Evolutionary conservation across 2,888 invertebrate genomes (phyloP), one percentile per base, ranked within the genome.

Genomic region (Caenorhabditis sulstoni): DNA sequence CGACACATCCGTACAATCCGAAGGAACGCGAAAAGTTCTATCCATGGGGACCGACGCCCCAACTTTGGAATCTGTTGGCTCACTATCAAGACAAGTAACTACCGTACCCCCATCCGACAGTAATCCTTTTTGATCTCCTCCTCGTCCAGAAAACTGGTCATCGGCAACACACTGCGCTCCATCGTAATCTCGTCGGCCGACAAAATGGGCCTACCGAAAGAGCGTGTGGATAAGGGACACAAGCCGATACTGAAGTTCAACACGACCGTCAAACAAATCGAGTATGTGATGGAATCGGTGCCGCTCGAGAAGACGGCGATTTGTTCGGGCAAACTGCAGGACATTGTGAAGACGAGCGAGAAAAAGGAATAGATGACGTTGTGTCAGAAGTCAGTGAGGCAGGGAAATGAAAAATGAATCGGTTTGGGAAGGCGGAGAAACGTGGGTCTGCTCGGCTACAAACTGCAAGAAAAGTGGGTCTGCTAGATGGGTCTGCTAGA

Each of bases 161-260:
- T 74, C 49, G 79, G 79, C 29, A 79, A 79, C 61, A 79, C 79
- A 3, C 44, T 79, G 55, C 45, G 62, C 50, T 79, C 79, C 14
- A 74, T 79, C 7, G 59, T 74, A 3, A 64, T 58, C 0, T 68
- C 79, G 11, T 44, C 52, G n/a, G 73, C 65, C 5, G 65, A 74
- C 18, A 50, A 49, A 12, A 23, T 20, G 12, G 65, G 64, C 16
- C 18, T 71, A 2, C 23, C 52, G 1, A 74, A 74, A 16, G 47
- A 58, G 9, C 35, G 74, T 3, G 16, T 22, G 11, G 49, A 68
- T 9, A 58, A 53, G 49, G 70, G 52, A 7, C 61, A 61, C 49
- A 74, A 59, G 20, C 47, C 59, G 20, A 66, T 65, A 23, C 20
- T 66, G 7, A 52, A 59, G 18, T 79, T 59, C 61, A 23, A 29